phyloP scores from a whole-genome alignment of 1,140 invertebrate genomes.

The Parapsyche elsis region DNA sequence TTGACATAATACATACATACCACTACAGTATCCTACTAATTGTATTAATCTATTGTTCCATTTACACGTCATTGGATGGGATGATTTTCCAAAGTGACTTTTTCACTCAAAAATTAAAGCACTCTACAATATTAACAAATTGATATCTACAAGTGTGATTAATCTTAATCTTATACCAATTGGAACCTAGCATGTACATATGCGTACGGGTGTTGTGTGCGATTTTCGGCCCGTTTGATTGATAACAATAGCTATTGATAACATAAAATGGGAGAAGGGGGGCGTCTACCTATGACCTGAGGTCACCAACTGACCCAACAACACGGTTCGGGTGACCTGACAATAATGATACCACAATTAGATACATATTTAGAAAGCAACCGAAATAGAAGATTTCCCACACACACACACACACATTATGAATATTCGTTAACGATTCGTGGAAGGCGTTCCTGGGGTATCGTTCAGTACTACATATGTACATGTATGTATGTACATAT shows the following conservation, averaged over 20 bases:
- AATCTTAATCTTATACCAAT: too few relatives aligned
- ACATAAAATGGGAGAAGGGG: not conserved
- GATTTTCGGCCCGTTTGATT: not conserved
- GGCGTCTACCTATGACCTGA: not conserved
- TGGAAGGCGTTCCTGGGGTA: too few relatives aligned
- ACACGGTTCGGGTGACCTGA: constrained; percentile 24
- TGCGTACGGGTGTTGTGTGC: too few relatives aligned
- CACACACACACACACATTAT: not conserved
- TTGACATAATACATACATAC: too few relatives aligned
- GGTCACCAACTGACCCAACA: constrained; percentile 29
- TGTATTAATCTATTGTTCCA: too few relatives aligned
- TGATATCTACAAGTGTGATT: too few relatives aligned
- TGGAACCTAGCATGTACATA: too few relatives aligned
- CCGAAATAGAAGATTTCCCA: not conserved
- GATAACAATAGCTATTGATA: constrained; percentile 11
- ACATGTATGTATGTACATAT: not conserved
- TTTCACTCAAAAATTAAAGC: too few relatives aligned
- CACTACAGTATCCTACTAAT: too few relatives aligned
- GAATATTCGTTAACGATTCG: not conserved
- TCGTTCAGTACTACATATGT: not conserved
- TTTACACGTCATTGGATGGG: too few relatives aligned
- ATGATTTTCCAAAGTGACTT: too few relatives aligned
- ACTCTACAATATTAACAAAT: too few relatives aligned
- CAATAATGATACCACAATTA: constrained; percentile 33
- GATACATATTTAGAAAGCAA: constrained; percentile 1